phyloP scores from a whole-genome alignment of 2,113 vertebrate species.

The Apistogramma diplotaenia region DNA sequence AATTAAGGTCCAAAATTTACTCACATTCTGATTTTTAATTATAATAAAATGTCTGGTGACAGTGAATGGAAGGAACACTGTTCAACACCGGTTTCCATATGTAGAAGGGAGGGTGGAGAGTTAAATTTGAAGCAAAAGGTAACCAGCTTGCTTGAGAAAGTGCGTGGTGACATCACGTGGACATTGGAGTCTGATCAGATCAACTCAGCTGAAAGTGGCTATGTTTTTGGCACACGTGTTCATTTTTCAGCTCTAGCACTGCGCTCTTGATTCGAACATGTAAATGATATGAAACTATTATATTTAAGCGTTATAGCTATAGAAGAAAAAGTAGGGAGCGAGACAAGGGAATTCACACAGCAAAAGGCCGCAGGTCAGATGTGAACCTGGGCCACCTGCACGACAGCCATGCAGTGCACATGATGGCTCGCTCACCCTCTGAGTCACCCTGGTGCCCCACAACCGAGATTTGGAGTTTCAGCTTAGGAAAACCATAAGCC shows the following conservation, averaged over 20 bases:
- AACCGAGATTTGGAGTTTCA: neutral
- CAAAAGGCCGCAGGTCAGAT: too few relatives aligned
- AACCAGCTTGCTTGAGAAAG: neutral
- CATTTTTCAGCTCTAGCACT: neutral
- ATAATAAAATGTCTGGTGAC: neutral
- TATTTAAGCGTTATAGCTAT: too few relatives aligned
- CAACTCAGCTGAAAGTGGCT: neutral
- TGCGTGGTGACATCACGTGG: neutral
- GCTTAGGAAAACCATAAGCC: neutral
- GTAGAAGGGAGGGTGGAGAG: neutral
- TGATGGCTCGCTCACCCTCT: too few relatives aligned
- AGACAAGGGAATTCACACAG: too few relatives aligned
- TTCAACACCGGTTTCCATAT: neutral
- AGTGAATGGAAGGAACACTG: neutral
- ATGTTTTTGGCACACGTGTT: neutral
- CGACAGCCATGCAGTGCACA: too few relatives aligned
- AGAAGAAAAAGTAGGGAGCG: too few relatives aligned
- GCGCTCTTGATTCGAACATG: neutral
- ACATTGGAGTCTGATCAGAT: neutral
- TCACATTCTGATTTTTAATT: neutral
- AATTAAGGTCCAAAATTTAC: neutral
- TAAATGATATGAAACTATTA: neutral
- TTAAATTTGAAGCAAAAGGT: neutral
- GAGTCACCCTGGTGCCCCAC: neutral
- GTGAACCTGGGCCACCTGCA: too few relatives aligned